phyloP scores from a whole-genome alignment of 53 echinoderm and acorn worm species.

The Echinometra lucunter region DNA sequence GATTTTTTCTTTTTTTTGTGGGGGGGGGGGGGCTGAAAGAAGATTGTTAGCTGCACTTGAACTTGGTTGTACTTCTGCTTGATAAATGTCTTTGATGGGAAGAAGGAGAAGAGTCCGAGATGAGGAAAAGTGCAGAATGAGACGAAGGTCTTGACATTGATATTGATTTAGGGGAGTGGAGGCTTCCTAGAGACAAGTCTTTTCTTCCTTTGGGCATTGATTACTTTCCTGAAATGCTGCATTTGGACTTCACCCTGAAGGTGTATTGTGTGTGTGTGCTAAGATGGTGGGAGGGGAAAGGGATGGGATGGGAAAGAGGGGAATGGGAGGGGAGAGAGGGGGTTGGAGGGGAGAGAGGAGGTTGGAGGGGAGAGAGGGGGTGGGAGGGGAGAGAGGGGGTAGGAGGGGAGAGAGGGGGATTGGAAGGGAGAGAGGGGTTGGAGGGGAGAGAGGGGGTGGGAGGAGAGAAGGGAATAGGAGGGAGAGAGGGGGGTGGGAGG shows the following conservation, averaged over 20 bases:
- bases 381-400: neutral
- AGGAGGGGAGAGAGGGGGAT: neutral
- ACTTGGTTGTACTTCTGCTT: neutral
- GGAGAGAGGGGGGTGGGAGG: too few species aligned
- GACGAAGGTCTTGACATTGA: neutral
- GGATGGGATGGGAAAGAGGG: neutral
- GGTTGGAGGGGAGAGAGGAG: neutral
- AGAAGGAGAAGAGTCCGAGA: neutral
- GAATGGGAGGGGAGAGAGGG: neutral
- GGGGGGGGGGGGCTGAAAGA: too few species aligned
- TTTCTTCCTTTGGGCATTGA: slow-evolving; percentile 40
- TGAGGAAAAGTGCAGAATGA: neutral
- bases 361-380: too few species aligned
- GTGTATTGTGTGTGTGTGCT: neutral
- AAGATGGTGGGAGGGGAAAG: neutral
- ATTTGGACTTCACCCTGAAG: slow-evolving; percentile 41
- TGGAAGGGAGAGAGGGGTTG: too few species aligned
- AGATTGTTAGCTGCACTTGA: neutral
- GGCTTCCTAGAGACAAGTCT: slow-evolving; percentile 28
- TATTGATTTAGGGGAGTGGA: slow-evolving; percentile 44
- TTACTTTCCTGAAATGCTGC: slow-evolving; percentile 15
- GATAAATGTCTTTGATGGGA: neutral
- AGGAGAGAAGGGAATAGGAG: neutral
- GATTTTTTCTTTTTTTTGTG: too few species aligned
- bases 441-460: too few species aligned